Evolutionary conservation across 1,140 invertebrate genomes (phyloP).

Genomic region (Episyrphus balteatus): DNA sequence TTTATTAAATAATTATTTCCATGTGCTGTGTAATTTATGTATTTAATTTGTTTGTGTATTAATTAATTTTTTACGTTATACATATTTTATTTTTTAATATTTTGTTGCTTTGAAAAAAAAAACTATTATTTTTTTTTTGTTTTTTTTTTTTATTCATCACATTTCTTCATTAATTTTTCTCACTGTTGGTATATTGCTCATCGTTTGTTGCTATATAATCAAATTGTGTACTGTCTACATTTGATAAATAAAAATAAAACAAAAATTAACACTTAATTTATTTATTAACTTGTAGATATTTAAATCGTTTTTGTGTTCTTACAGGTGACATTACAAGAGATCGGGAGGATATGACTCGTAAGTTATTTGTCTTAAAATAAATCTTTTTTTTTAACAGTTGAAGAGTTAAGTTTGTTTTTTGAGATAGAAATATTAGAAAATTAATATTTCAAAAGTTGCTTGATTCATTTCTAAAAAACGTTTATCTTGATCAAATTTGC

Average conservation of each 20-base stretch:
- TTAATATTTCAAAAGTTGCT: too few species aligned
- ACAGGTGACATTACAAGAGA: slow-evolving; percentile 50
- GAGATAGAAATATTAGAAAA: too few species aligned
- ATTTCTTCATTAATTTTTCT: background rate
- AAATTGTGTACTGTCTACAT: too few species aligned
- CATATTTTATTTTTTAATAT: too few species aligned
- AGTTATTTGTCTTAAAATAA: slow-evolving; percentile 26
- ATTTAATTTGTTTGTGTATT: background rate
- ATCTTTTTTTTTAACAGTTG: background rate
- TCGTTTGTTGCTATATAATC: slow-evolving; percentile 1
- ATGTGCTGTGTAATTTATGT: background rate
- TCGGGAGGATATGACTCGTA: slow-evolving; percentile 50
- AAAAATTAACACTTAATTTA: background rate
- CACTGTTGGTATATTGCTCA: background rate
- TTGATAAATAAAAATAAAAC: background rate
- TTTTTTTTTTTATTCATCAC: too few species aligned
- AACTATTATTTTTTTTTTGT: too few species aligned
- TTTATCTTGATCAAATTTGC: too few species aligned
- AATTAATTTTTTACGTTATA: background rate
- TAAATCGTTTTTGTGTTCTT: slow-evolving; percentile 10
- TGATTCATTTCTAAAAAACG: too few species aligned
- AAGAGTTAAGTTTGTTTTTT: background rate
- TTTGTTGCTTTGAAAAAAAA: too few species aligned
- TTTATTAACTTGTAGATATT: too few species aligned
- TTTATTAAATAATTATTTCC: background rate